A percentile compares a stretch with the other conserved stretches of the same genome.
These are phyloP conservation scores for Ondatra zibethicus DNA, from an alignment of 2,113 vertebrate genomes.

Conservation along the genomic window DNA sequence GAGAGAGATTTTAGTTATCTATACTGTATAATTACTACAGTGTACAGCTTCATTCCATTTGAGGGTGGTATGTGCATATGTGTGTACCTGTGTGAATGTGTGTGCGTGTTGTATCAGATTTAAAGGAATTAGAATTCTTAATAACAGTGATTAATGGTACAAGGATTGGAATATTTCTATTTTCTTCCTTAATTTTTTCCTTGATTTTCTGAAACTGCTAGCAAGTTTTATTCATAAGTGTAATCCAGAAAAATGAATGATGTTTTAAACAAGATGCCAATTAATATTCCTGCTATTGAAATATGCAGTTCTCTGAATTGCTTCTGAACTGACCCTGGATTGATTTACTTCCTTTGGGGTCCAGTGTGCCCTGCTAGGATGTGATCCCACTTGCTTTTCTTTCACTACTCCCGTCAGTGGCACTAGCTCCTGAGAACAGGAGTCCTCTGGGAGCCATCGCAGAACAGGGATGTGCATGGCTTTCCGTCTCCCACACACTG, in stretches of 20 bases:
- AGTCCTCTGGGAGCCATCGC: neutral
- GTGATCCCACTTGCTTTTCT: neutral
- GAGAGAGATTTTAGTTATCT: neutral
- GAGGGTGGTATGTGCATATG: neutral
- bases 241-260: neutral
- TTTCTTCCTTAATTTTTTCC: slow-evolving; percentile 38
- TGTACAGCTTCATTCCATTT: neutral
- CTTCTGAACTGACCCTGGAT: neutral
- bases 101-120: neutral
- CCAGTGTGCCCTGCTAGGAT: accelerated
- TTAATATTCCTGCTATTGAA: neutral
- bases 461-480: accelerated
- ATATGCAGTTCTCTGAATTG: neutral
- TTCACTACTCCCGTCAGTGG: too few species aligned
- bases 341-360: neutral
- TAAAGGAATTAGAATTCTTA: slow-evolving; percentile 27
- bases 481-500: neutral
- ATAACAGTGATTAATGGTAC: neutral
- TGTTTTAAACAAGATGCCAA: neutral
- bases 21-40: neutral
- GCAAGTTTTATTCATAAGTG: neutral
- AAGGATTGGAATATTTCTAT: neutral
- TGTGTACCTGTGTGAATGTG: neutral
- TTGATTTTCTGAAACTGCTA: slow-evolving; percentile 28
- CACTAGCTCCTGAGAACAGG: neutral